phyloP scores from a whole-genome alignment of 2,797 vertebrate species.

The Dermochelys coriacea region DNA sequence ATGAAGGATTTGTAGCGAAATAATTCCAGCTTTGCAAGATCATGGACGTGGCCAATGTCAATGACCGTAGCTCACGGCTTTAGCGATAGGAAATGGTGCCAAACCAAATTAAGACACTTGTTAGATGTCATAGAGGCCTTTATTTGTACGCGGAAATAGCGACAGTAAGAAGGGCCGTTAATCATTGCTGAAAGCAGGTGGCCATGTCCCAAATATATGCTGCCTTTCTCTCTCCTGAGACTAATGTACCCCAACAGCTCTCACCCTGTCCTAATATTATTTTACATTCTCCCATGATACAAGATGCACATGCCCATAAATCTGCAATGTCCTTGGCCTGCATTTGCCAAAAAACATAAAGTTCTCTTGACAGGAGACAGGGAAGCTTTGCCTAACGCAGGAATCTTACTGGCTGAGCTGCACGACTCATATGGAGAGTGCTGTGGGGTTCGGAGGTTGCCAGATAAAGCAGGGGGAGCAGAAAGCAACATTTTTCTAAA shows the following conservation, averaged over 20 bases:
- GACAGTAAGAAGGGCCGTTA: background rate
- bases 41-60: background rate
- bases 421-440: background rate
- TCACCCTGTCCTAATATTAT: background rate
- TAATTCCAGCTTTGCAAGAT: background rate
- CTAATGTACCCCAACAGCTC: background rate
- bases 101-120: background rate
- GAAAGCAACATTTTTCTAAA: background rate
- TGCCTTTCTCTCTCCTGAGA: background rate
- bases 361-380: background rate
- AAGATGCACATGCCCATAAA: background rate
- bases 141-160: background rate
- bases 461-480: background rate
- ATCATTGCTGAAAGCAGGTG: background rate
- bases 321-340: background rate
- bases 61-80: background rate
- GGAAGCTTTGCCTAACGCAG: background rate
- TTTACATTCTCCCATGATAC: background rate
- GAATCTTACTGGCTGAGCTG: background rate
- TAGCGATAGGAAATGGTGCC: background rate
- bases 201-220: background rate
- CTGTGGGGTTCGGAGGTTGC: background rate
- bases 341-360: accelerated
- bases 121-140: background rate
- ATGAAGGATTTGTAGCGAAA: background rate